These are phyloP conservation scores for Forbesichthys agassizii DNA, from an alignment of 2,113 vertebrate species.

Conservation along the genomic window DNA sequence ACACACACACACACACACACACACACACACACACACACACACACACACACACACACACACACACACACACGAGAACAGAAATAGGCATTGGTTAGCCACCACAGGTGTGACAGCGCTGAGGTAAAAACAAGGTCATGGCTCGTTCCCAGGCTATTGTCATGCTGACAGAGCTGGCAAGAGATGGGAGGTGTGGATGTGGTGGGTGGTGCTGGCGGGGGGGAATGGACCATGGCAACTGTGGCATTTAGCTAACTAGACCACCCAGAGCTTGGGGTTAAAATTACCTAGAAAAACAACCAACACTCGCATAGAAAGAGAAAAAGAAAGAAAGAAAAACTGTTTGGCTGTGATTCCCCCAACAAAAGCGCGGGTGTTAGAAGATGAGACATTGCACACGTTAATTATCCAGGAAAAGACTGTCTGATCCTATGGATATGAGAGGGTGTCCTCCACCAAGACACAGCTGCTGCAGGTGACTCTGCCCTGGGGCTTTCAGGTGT, in stretches of 20 bases:
- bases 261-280: conserved; percentile 42
- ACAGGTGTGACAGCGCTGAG: conserved; percentile 60
- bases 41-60: no score
- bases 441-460: conserved; percentile 25
- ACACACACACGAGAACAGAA: conserved; percentile 27
- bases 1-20: no score
- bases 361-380: not conserved
- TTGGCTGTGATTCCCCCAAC: conserved; percentile 14
- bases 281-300: conserved; percentile 18
- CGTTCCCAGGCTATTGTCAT: conserved; percentile 40
- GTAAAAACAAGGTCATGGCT: conserved; percentile 44
- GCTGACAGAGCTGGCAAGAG: conserved; percentile 52
- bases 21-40: no score
- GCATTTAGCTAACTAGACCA: conserved; percentile 51
- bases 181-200: conserved; percentile 35
- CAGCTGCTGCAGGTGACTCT: conserved; percentile 24
- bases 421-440: conserved; percentile 15
- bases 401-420: conserved; percentile 8
- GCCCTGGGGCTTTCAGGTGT: conserved; percentile 53
- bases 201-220: not conserved
- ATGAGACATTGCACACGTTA: not conserved
- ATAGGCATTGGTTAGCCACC: conserved; percentile 25
- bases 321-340: not conserved
- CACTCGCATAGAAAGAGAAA: conserved; percentile 7
- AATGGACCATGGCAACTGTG: conserved; percentile 18